Percentiles rank a stretch among this genome's conserved stretches.
Conservation (phyloP, 1,140 invertebrate genomes). For the Pseudomyrmex pallidus region DNA sequence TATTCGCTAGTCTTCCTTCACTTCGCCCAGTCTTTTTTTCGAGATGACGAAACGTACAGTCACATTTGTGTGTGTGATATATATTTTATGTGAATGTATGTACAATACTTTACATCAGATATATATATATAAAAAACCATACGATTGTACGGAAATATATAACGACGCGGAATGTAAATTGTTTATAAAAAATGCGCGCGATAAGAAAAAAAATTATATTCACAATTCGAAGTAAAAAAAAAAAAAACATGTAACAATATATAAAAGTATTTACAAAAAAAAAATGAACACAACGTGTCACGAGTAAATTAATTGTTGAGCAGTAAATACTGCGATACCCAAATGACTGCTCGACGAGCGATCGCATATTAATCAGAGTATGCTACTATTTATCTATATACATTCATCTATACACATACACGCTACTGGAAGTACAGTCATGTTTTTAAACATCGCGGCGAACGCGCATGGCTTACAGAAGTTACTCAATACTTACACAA, state of each 20-base stretch:
- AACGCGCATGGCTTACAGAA: neutral
- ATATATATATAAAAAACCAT: slow-evolving; percentile 52
- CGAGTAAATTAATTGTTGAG: slow-evolving; percentile 16
- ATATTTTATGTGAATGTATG: slow-evolving; percentile 54
- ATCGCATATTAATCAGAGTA: slow-evolving; percentile 7
- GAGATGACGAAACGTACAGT: slow-evolving; percentile 49
- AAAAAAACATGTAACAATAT: slow-evolving; percentile 36
- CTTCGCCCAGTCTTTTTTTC: slow-evolving; percentile 66
- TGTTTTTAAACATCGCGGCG: slow-evolving; percentile 5
- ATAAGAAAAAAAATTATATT: slow-evolving; percentile 32
- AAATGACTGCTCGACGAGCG: slow-evolving; percentile 40
- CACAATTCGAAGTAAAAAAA: slow-evolving; percentile 54
- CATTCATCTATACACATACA: slow-evolving; percentile 54
- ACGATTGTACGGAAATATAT: slow-evolving; percentile 8
- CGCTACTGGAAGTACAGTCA: slow-evolving; percentile 55
- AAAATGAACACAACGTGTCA: slow-evolving; percentile 4
- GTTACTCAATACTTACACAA: slow-evolving; percentile 16
- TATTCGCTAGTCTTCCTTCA: slow-evolving; percentile 42
- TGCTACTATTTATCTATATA: slow-evolving; percentile 60
- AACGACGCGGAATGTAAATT: slow-evolving; percentile 61
- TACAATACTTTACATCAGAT: slow-evolving; percentile 62
- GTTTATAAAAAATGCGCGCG: slow-evolving; percentile 43
- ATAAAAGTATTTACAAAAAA: slow-evolving; percentile 30
- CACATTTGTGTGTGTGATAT: slow-evolving; percentile 36
- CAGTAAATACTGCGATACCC: slow-evolving; percentile 38